A percentile compares a stretch with the other conserved stretches of the same genome.
These are phyloP conservation scores for Merluccius polli DNA, from an alignment of 2,797 vertebrate species.

Conservation along the genomic window DNA sequence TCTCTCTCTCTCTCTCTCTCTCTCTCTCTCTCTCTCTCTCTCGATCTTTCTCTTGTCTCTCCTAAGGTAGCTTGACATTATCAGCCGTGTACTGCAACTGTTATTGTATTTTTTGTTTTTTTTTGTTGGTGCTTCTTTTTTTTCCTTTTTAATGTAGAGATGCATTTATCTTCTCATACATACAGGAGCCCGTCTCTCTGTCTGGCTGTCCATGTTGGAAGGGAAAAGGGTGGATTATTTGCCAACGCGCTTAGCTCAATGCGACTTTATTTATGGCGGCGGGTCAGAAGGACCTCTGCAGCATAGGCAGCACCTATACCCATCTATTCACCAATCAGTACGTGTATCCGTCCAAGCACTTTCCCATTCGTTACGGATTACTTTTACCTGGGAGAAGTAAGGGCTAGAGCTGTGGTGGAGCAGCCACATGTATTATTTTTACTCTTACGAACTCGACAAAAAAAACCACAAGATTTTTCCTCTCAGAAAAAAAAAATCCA, in stretches of 20 bases:
- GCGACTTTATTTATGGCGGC: slow-evolving; percentile 41
- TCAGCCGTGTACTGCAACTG: slow-evolving; percentile 64
- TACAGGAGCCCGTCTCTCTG: slow-evolving; percentile 23
- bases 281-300: slow-evolving; percentile 34
- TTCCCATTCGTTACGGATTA: slow-evolving; percentile 62
- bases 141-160: slow-evolving; percentile 23
- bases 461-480: slow-evolving; percentile 52
- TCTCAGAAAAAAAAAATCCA: slow-evolving; percentile 65
- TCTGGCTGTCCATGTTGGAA: slow-evolving; percentile 51
- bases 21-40: slow-evolving; percentile 6
- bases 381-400: slow-evolving; percentile 73
- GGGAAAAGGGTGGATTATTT: slow-evolving; percentile 57
- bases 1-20: neutral
- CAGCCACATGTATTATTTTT: slow-evolving; percentile 73
- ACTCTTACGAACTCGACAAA: slow-evolving; percentile 54
- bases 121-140: neutral
- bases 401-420: slow-evolving; percentile 79
- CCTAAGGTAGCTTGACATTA: slow-evolving; percentile 59
- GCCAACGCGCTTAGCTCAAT: slow-evolving; percentile 52
- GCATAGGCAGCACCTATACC: slow-evolving; percentile 32
- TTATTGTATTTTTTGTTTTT: slow-evolving; percentile 41
- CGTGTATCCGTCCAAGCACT: slow-evolving; percentile 55
- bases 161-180: slow-evolving; percentile 34
- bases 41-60: slow-evolving; percentile 26
- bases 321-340: slow-evolving; percentile 23